Base-by-base conservation (phyloP, 2,888 invertebrate species). In the Habroteleia sp. region DNA sequence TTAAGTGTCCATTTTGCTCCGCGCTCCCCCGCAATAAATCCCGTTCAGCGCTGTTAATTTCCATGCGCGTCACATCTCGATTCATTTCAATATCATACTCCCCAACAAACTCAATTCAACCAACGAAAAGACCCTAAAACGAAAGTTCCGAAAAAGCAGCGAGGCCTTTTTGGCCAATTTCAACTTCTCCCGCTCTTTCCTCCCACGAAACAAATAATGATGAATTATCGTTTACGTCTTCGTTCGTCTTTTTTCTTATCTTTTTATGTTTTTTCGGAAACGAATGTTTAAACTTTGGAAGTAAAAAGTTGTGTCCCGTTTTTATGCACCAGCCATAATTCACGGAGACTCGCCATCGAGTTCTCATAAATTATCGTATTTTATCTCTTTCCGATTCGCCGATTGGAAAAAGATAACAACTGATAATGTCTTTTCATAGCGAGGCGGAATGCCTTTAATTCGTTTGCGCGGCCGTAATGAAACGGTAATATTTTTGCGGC, bases 381-480 rank as follows among this genome's bases (percentile, higher is more conserved):
- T 68, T 63, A 68, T 76, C 76, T 72, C 63, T 63, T 76, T 73
- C 58, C 68, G 68, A 76, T 68, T 72, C 63, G 52, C 44, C 50
- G 68, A 76, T 76, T 66, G 68, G 68, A 72, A 68, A 68, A 63
- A 72, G 68, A 72, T 68, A 68, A 63, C 72, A 63, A 63, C 62
- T 56, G 72, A 68, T 72, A 76, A 76, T 58, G 72, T 68, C 72
- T 58, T 52, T 68, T 76, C 76, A 76, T 73, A 72, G 50, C 63
- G 14, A 48, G 50, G 52, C 35, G 68, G 58, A 74, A 74, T 69
- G 63, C 58, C 58, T 74, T 74, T 69, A 63, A 74, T 74, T 69
- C 74, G 74, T 74, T 74, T 74, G 63, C 68, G 56, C 60, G 54
- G 25, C 54, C 54, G 63, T 71, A 71, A 71, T 71, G 71, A 75